Percentiles rank a stretch among this genome's conserved stretches.
These are phyloP conservation scores for Acyrthosiphon pisum DNA, from an alignment of 1,140 invertebrate genomes.

Conservation along the genomic window DNA sequence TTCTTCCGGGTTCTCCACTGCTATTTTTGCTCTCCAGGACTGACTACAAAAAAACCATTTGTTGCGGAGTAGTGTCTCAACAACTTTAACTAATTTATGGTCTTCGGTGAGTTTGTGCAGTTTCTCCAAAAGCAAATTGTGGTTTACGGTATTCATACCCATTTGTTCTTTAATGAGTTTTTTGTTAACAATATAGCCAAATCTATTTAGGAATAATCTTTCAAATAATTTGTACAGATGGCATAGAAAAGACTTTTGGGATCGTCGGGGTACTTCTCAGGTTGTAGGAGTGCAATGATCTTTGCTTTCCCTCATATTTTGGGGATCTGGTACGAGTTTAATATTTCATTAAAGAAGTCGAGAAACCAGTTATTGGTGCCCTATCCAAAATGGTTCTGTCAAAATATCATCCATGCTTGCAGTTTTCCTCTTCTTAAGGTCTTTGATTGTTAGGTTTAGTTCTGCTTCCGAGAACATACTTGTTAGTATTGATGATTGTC, in stretches of 20 bases:
- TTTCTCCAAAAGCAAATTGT: no score
- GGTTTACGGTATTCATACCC: no score
- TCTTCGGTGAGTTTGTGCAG: no score
- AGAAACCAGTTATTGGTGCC: neutral
- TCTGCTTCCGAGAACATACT: neutral
- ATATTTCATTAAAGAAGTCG: slow-evolving; percentile 6
- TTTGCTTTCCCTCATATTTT: slow-evolving; percentile 18
- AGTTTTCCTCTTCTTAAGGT: neutral
- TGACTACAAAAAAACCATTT: no score
- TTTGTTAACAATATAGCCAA: no score
- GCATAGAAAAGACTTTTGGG: no score
- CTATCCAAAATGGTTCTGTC: neutral
- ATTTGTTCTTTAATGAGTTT: no score
- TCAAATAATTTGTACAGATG: no score
- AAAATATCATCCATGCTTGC: neutral
- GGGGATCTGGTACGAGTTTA: neutral
- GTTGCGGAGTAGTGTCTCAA: no score
- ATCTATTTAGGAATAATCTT: slow-evolving; percentile 1
- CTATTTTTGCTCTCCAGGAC: no score
- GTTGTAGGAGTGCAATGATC: slow-evolving; percentile 7
- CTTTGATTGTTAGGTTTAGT: neutral
- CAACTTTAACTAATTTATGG: no score
- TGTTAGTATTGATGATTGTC: neutral
- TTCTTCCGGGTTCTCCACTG: no score
- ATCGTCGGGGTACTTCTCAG: neutral